These are phyloP conservation scores for Anguilla pacifica DNA, from an alignment of 2,797 vertebrate species.

Conservation along the genomic window DNA sequence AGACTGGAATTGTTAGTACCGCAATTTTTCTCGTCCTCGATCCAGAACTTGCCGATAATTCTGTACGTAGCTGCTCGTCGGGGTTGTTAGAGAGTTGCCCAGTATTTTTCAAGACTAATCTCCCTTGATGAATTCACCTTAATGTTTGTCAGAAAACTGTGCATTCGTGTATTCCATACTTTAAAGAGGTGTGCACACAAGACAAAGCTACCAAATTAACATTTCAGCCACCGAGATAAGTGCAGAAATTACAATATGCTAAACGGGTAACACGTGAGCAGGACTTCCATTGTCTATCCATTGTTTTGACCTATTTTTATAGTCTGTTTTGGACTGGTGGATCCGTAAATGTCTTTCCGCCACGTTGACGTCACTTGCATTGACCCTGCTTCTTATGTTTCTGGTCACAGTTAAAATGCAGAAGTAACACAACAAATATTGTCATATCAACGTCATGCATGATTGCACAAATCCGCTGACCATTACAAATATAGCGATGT, in stretches of 20 bases:
- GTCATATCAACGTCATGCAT: conserved; percentile 30
- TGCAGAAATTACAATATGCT: too few relatives aligned
- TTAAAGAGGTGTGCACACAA: too few relatives aligned
- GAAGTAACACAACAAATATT: conserved; percentile 23
- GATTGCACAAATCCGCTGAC: conserved; percentile 20
- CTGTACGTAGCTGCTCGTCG: background rate
- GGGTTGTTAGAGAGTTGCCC: background rate
- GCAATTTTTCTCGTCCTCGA: background rate
- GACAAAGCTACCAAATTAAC: too few relatives aligned
- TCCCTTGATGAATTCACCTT: background rate
- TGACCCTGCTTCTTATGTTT: background rate
- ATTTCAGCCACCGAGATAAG: too few relatives aligned
- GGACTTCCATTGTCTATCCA: too few relatives aligned
- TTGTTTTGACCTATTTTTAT: too few relatives aligned
- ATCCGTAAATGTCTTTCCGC: background rate
- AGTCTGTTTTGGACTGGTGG: background rate
- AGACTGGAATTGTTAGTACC: background rate
- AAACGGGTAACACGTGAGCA: too few relatives aligned
- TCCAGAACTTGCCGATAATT: background rate
- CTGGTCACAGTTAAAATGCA: background rate
- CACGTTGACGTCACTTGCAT: background rate
- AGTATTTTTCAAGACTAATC: background rate
- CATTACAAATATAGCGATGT: background rate
- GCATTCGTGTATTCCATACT: background rate
- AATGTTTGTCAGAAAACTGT: background rate